A percentile compares a stretch with the other conserved stretches of the same genome.
These are phyloP conservation scores for Polyergus mexicanus DNA, from an alignment of 1,140 invertebrate genomes.

Conservation along the genomic window DNA sequence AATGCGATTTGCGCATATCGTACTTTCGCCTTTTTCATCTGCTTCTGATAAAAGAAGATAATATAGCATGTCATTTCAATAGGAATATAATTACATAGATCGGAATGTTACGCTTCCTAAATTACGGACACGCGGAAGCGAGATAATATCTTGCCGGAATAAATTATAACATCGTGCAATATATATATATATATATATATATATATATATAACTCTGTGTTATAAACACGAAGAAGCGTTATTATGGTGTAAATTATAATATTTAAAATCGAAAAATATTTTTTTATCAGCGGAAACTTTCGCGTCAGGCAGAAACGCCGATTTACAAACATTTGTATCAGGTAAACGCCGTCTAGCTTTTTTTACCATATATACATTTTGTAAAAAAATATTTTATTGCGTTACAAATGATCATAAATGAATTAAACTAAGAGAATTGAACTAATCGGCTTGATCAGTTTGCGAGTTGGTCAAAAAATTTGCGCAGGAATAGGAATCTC, in stretches of 20 bases:
- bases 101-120: not conserved
- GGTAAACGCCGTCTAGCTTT: not conserved
- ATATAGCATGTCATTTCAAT: not conserved
- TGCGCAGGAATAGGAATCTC: not conserved
- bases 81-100: not conserved
- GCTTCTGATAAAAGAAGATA: conserved; percentile 9
- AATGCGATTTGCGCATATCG: not conserved
- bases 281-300: not conserved
- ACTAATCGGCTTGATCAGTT: not conserved
- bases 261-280: conserved; percentile 8
- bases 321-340: too few relatives aligned
- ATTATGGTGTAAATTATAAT: not conserved
- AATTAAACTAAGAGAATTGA: not conserved
- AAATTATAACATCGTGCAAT: not conserved
- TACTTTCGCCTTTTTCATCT: not conserved
- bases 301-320: not conserved
- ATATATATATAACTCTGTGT: too few relatives aligned
- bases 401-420: not conserved
- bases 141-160: conserved; percentile 12
- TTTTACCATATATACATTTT: not conserved
- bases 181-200: not conserved
- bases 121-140: not conserved
- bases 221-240: too few relatives aligned
- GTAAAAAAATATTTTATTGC: not conserved
- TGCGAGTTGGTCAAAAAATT: not conserved